Evolutionary conservation across 2,113 vertebrate species (phyloP).

Genomic region (Pitta sordida): DNA sequence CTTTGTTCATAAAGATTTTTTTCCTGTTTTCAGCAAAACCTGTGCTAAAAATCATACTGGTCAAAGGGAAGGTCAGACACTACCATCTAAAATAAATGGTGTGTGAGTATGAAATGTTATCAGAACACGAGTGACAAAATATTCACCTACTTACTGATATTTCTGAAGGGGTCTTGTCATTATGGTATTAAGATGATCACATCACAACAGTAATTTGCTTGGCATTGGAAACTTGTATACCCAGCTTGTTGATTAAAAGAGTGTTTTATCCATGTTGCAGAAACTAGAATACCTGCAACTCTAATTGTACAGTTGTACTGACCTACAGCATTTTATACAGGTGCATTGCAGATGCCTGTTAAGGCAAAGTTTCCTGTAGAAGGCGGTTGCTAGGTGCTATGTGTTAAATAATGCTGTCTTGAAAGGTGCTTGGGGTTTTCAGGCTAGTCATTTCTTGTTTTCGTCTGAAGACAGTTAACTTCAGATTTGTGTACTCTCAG

Average conservation of each 20-base stretch:
- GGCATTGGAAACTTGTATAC: background rate
- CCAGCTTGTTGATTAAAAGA: background rate
- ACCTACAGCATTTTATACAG: background rate
- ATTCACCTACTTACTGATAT: background rate
- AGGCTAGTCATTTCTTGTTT: background rate
- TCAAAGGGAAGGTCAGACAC: background rate
- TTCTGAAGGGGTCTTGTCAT: background rate
- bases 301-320: background rate
- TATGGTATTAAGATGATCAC: background rate
- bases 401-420: background rate
- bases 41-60: background rate
- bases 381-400: background rate
- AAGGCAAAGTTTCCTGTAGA: background rate
- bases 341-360: background rate
- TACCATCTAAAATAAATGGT: background rate
- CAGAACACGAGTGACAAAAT: background rate
- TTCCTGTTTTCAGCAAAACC: background rate
- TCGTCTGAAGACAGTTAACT: background rate
- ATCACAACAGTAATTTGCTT: background rate
- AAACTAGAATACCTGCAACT: background rate
- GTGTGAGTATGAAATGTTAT: fast-evolving
- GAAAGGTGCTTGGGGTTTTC: background rate
- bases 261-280: background rate
- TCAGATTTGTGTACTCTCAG: background rate
- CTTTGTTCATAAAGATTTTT: background rate